Conservation (phyloP, 2,888 invertebrate genomes). For the Patella ulyssiponensis region DNA sequence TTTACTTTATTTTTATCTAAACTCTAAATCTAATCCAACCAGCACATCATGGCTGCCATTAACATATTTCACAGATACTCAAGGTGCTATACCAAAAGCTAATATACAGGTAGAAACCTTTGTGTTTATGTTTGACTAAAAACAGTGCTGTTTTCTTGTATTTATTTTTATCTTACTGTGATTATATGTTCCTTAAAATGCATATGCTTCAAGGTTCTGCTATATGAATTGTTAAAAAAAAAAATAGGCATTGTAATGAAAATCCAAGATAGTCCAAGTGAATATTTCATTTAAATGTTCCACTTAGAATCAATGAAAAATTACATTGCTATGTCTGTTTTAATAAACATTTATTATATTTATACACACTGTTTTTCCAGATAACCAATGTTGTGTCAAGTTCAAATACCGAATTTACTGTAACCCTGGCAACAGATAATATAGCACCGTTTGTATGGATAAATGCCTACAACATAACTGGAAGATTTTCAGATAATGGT, state of each 20-base stretch:
- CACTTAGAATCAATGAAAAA: too few relatives aligned
- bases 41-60: conserved; percentile 56
- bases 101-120: conserved; percentile 50
- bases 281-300: too few relatives aligned
- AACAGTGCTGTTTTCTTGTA: background rate
- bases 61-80: conserved; percentile 52
- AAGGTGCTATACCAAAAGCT: conserved; percentile 53
- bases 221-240: background rate
- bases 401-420: conserved; percentile 33
- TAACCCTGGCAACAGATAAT: conserved; percentile 54
- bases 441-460: conserved; percentile 71
- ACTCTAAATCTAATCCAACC: conserved; percentile 36
- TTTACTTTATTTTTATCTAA: conserved; percentile 54
- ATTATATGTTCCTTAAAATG: background rate
- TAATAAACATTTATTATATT: too few relatives aligned
- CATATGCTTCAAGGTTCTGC: too few relatives aligned
- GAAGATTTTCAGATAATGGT: conserved; percentile 85
- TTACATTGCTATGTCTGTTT: too few relatives aligned
- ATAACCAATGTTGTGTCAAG: conserved; percentile 44
- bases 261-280: too few relatives aligned
- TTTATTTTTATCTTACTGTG: background rate
- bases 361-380: conserved; percentile 36
- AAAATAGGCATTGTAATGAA: too few relatives aligned
- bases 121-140: background rate
- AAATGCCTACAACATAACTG: conserved; percentile 71